phyloP scores from a whole-genome alignment of 1,140 invertebrate species.

The Nilaparvata lugens region DNA sequence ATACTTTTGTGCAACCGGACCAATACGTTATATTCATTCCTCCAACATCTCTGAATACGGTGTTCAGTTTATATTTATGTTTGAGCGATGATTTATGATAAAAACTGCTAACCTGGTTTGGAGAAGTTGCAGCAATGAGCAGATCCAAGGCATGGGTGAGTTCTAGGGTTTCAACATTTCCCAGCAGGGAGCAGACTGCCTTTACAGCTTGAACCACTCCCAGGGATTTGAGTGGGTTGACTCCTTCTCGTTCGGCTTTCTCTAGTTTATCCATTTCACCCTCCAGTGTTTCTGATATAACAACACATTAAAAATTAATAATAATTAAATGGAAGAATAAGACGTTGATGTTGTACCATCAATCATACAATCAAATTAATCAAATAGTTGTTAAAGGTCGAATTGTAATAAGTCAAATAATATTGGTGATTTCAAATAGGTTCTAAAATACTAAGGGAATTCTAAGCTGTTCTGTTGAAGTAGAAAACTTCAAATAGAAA shows the following conservation, averaged over 20 bases:
- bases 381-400: too few species aligned
- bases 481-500: too few species aligned
- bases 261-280: constrained; percentile 69
- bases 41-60: too few species aligned
- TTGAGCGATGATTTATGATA: constrained; percentile 4
- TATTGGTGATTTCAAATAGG: too few species aligned
- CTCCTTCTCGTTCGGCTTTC: constrained; percentile 45
- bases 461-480: too few species aligned
- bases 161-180: constrained; percentile 77
- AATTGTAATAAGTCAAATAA: too few species aligned
- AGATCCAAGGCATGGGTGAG: constrained; percentile 63
- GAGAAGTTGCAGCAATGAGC: constrained; percentile 52
- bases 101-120: constrained; percentile 18
- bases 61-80: not conserved
- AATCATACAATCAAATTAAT: too few species aligned
- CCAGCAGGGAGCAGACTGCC: constrained; percentile 79
- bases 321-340: not conserved
- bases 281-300: constrained; percentile 58
- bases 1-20: too few species aligned
- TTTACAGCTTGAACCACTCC: constrained; percentile 81
- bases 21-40: too few species aligned
- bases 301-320: constrained; percentile 1
- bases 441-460: too few species aligned
- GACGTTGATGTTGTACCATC: too few species aligned
- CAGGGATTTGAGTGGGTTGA: constrained; percentile 42